Evolutionary conservation across 2,888 invertebrate genomes (phyloP).

Genomic region (Aporophyla lueneburgensis): DNA sequence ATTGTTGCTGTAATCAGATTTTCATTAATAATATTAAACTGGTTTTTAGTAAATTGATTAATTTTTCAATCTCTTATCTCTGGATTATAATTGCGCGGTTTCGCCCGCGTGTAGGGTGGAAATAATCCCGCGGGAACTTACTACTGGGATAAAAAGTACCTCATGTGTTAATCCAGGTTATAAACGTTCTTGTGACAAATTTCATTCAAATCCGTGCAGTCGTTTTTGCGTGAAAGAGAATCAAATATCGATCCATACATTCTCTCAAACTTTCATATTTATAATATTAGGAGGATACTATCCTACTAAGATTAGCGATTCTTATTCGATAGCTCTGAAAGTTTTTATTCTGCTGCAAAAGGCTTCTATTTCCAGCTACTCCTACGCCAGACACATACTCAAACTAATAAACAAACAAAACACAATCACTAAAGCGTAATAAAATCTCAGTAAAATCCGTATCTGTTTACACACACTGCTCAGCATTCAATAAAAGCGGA

Average conservation of each 20-base stretch:
- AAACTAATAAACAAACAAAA: constrained; percentile 55
- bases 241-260: too few relatives aligned
- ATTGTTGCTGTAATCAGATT: constrained; percentile 31
- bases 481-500: constrained; percentile 62
- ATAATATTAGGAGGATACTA: too few relatives aligned
- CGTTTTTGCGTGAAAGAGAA: too few relatives aligned
- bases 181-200: too few relatives aligned
- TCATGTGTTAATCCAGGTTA: too few relatives aligned
- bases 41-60: background rate
- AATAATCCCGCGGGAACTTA: too few relatives aligned
- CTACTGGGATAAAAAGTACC: too few relatives aligned
- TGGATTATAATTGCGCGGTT: too few relatives aligned
- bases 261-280: too few relatives aligned
- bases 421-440: constrained; percentile 57
- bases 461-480: constrained; percentile 58
- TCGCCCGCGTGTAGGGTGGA: too few relatives aligned
- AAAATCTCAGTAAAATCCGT: constrained; percentile 57
- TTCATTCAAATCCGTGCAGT: too few relatives aligned
- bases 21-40: background rate
- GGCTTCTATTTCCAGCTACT: background rate
- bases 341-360: constrained; percentile 3
- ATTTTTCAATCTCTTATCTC: background rate
- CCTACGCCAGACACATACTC: constrained; percentile 34
- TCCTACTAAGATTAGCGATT: too few relatives aligned
- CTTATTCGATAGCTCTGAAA: background rate